Percentiles rank a stretch among this genome's conserved stretches.
Conservation (phyloP, 1,140 invertebrate species). For the Cherax quadricarinatus region DNA sequence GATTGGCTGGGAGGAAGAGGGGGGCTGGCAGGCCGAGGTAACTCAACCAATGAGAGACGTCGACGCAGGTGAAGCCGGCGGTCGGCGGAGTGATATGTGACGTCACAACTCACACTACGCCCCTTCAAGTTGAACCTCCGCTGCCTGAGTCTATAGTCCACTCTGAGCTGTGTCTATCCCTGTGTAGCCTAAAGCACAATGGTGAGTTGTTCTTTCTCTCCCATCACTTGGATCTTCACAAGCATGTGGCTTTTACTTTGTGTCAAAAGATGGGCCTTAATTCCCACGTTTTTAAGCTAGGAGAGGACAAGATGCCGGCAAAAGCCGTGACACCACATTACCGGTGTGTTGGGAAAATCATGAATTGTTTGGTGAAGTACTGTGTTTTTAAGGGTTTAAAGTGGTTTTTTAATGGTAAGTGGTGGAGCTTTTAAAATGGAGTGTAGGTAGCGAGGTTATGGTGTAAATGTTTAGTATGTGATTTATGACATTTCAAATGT, state of each 20-base stretch:
- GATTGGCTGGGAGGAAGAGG: neutral
- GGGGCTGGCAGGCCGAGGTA: slow-evolving; percentile 8
- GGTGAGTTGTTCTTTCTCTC: slow-evolving; percentile 21
- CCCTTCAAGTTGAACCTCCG: slow-evolving; percentile 47
- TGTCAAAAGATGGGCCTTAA: neutral
- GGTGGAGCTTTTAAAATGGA: too few relatives aligned
- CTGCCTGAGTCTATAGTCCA: slow-evolving; percentile 37
- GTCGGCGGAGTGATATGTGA: slow-evolving; percentile 45
- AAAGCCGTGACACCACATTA: slow-evolving; percentile 16
- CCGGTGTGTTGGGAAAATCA: slow-evolving; percentile 22
- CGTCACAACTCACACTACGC: slow-evolving; percentile 60
- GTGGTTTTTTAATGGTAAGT: too few relatives aligned
- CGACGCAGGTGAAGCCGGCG: neutral
- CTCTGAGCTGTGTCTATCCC: slow-evolving; percentile 40
- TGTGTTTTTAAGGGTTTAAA: neutral
- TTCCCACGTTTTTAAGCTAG: too few relatives aligned
- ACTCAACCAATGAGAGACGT: neutral
- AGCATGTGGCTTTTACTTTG: neutral
- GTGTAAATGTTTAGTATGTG: neutral
- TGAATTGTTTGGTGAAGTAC: slow-evolving; percentile 39
- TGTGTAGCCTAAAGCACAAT: slow-evolving; percentile 42
- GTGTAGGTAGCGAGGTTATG: neutral
- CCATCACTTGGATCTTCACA: neutral
- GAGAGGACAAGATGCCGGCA: slow-evolving; percentile 27
- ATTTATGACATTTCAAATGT: slow-evolving; percentile 41